Conservation (phyloP, 2,797 vertebrate genomes). For the Siniperca scherzeri region DNA sequence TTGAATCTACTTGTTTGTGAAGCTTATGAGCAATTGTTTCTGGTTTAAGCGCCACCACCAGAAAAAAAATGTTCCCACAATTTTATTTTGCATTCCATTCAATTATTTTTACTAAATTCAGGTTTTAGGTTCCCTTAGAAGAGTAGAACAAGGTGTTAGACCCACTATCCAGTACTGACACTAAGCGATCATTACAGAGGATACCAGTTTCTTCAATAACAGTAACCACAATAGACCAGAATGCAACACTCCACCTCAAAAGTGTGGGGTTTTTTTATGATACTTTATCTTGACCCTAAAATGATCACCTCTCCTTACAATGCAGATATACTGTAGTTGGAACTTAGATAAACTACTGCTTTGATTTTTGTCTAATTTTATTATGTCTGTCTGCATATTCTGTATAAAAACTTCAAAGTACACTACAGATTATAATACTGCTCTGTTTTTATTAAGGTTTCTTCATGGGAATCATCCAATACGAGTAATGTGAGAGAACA, state of each 20-base stretch:
- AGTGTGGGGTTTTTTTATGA: background rate
- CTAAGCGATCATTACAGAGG: constrained; percentile 2
- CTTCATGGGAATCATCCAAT: background rate
- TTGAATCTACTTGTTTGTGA: background rate
- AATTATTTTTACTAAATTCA: constrained; percentile 10
- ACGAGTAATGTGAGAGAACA: background rate
- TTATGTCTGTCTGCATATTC: background rate
- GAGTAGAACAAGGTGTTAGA: constrained; percentile 5
- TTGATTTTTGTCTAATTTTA: background rate
- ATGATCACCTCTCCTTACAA: background rate
- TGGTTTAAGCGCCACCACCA: background rate
- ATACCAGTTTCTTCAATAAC: background rate
- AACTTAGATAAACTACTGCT: background rate
- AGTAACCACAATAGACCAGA: constrained; percentile 7
- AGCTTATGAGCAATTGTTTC: background rate
- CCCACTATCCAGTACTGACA: constrained; percentile 5
- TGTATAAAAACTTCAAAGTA: background rate
- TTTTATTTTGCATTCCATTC: constrained; percentile 17
- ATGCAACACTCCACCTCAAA: background rate
- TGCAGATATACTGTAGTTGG: background rate
- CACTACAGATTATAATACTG: background rate
- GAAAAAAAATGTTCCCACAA: background rate
- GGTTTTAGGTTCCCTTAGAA: constrained; percentile 2
- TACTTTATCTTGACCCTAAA: background rate
- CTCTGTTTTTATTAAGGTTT: background rate